A percentile compares a stretch with the other conserved stretches of the same genome.
Conservation (phyloP, 1,140 invertebrate species). For the Brachionus angularis region DNA sequence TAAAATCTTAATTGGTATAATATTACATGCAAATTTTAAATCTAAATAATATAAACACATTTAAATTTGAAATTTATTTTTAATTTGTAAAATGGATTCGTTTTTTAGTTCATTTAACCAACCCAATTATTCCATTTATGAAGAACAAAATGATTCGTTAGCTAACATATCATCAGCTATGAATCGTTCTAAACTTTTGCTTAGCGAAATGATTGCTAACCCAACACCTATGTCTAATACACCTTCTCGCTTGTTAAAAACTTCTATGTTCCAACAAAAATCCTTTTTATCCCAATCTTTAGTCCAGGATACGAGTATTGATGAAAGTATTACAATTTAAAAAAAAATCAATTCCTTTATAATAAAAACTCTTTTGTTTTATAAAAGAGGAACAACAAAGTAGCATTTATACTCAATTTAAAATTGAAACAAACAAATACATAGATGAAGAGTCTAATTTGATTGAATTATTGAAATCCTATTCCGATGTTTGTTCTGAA, state of each 20-base stretch:
- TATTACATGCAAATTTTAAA: no score
- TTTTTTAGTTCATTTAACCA: background rate
- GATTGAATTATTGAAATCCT: slow-evolving; percentile 20
- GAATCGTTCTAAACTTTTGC: slow-evolving; percentile 37
- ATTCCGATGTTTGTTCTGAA: background rate
- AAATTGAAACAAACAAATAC: slow-evolving; percentile 37
- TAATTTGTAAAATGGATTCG: background rate
- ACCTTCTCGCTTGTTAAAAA: background rate
- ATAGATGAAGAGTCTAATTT: slow-evolving; percentile 40
- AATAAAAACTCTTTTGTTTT: background rate
- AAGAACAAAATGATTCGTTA: slow-evolving; percentile 36
- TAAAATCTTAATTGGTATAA: no score
- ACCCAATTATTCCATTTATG: slow-evolving; percentile 9
- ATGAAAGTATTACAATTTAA: slow-evolving; percentile 12
- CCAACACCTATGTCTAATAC: background rate
- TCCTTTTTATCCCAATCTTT: slow-evolving; percentile 14
- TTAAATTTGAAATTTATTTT: background rate
- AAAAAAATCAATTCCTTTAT: background rate
- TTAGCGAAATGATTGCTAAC: slow-evolving; percentile 27
- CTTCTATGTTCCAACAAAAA: slow-evolving; percentile 5
- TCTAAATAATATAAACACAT: no score
- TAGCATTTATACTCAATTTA: slow-evolving; percentile 39
- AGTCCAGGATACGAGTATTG: background rate
- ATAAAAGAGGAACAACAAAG: slow-evolving; percentile 24
- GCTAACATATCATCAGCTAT: slow-evolving; percentile 18